These are phyloP conservation scores for Athene noctua DNA, from an alignment of 2,113 vertebrate genomes.

Conservation along the genomic window DNA sequence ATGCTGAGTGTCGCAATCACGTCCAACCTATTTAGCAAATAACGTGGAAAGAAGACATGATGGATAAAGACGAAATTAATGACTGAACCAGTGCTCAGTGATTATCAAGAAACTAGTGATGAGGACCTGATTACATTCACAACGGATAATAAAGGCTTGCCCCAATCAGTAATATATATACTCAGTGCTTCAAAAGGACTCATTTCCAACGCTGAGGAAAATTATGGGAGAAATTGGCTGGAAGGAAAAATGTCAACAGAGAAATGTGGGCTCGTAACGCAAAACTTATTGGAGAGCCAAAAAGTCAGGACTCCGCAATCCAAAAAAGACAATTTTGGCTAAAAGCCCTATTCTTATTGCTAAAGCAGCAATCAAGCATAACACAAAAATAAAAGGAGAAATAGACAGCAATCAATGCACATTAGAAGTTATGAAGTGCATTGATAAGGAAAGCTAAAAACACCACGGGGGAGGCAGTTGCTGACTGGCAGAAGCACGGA, in stretches of 20 bases:
- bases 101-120: conserved; percentile 69
- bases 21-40: conserved; percentile 69
- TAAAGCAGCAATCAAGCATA: conserved; percentile 62
- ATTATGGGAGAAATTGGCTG: conserved; percentile 68
- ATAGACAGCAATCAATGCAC: conserved; percentile 60
- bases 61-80: conserved; percentile 68
- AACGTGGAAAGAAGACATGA: conserved; percentile 68
- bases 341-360: conserved; percentile 62
- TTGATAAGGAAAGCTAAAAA: conserved; percentile 56
- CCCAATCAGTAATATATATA: conserved; percentile 67
- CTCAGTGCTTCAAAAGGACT: conserved; percentile 59
- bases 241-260: conserved; percentile 68
- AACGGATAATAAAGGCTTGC: conserved; percentile 67
- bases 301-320: conserved; percentile 54
- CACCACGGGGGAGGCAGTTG: not conserved
- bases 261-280: conserved; percentile 60
- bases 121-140: conserved; percentile 70
- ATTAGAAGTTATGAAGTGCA: conserved; percentile 48
- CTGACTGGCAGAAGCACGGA: not conserved
- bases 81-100: conserved; percentile 60
- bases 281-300: conserved; percentile 64
- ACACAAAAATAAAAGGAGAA: conserved; percentile 49
- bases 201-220: conserved; percentile 39
- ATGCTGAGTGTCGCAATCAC: conserved; percentile 50
- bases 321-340: conserved; percentile 64